A percentile compares a stretch with the other conserved stretches of the same genome.
phyloP scores from a whole-genome alignment of 2,888 invertebrate genomes.

The Chrysotoxum bicinctum region DNA sequence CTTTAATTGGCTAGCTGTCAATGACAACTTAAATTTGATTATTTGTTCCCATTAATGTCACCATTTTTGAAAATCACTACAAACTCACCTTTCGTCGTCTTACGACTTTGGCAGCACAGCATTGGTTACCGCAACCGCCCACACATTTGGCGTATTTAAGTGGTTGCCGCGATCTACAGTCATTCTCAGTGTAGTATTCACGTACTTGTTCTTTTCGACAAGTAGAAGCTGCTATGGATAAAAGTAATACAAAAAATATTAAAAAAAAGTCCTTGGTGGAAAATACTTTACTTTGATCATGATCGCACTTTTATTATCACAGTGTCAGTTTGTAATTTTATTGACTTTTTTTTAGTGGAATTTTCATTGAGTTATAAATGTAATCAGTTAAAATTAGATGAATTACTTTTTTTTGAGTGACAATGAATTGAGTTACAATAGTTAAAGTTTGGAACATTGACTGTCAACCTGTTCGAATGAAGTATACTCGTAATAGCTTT shows the following conservation, averaged over 20 bases:
- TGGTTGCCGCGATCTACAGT: slow-evolving; percentile 94
- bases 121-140: slow-evolving; percentile 90
- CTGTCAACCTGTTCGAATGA: too few species aligned
- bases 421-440: too few species aligned
- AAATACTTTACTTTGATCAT: slow-evolving; percentile 28
- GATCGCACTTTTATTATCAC: background rate
- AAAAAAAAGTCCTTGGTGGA: slow-evolving; percentile 70
- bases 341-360: too few species aligned
- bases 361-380: too few species aligned
- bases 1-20: too few species aligned
- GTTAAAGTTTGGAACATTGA: too few species aligned
- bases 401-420: too few species aligned
- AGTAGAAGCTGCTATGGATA: slow-evolving; percentile 85
- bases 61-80: background rate
- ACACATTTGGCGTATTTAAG: slow-evolving; percentile 94
- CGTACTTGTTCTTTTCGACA: slow-evolving; percentile 95
- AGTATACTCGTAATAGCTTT: too few species aligned
- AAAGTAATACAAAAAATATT: slow-evolving; percentile 61
- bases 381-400: too few species aligned
- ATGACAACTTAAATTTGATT: background rate
- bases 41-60: background rate
- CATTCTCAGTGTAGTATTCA: slow-evolving; percentile 94
- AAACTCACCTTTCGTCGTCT: slow-evolving; percentile 92
- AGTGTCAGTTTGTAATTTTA: too few species aligned
- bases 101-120: slow-evolving; percentile 95